Evolutionary conservation across 2,113 vertebrate genomes (phyloP), one percentile per base, ranked within the genome.

Genomic region (Syngnathoides biaculeatus): DNA sequence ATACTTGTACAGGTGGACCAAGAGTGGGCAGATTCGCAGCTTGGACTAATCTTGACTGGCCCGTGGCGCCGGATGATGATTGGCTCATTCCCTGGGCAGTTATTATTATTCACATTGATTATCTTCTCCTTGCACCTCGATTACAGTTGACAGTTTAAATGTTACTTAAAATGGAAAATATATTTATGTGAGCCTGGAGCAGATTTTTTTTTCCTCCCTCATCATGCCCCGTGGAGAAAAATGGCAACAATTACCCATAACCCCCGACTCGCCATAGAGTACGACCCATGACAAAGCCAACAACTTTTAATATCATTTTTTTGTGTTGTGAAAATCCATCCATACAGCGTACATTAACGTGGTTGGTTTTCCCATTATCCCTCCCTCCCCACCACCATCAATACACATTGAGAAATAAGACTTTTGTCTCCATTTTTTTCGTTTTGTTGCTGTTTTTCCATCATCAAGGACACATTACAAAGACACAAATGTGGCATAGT

Each of bases 261-360:
- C 6, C 55, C 26, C 24, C 14, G 6, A 57, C 55, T 57, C 15
- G 2, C 14, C 55, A 57, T 30, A 30, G 14, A 57, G 13, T 27
- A 14, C 26, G 14, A 57, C 26, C 55, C 55, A 57, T 57, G 24
- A 57, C 26, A 57, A 57, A 57, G 13, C 77, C 73, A 50, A 73
- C 45, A 71, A 82, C 74, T 71, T 39, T 79, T 85, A 74, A 89
- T 63, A 86, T 89, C 64, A 85, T 61, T 68, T 65, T 71, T 68
- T 85, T 84, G 84, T 81, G 84, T 81, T 84, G 83, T 82, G 64
- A 87, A 90, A 92, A 89, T 90, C 84, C 89, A 92, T 77, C 82
- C 88, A 87, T 77, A 89, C 79, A 39, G 89, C 80, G 53, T 83
- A 92, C 84, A 92, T 79, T 75, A 77, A 93, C 91, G 87, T 92